phyloP scores from a whole-genome alignment of 2,888 invertebrate species.

The Nymphalis polychloros region DNA sequence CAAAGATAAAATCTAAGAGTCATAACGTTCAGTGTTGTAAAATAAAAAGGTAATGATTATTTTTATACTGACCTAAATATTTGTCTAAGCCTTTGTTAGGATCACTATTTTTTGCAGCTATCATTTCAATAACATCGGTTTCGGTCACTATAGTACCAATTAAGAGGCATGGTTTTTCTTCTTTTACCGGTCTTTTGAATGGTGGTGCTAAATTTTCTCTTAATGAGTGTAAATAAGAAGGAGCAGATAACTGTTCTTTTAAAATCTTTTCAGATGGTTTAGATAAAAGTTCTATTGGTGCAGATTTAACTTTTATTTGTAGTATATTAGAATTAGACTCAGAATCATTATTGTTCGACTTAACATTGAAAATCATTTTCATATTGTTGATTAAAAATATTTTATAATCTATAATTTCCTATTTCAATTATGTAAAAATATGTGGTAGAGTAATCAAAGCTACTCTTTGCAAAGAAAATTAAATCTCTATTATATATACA shows the following conservation, averaged over 20 bases:
- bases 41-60: not conserved
- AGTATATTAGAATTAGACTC: slow-evolving; percentile 14
- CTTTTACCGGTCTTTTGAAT: slow-evolving; percentile 52
- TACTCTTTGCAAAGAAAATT: too few relatives aligned
- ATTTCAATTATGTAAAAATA: not conserved
- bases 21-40: too few relatives aligned
- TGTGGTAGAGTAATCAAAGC: not conserved
- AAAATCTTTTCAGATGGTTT: slow-evolving; percentile 39
- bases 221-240: slow-evolving; percentile 65
- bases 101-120: slow-evolving; percentile 53
- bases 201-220: slow-evolving; percentile 65
- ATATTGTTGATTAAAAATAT: slow-evolving; percentile 26
- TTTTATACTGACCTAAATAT: slow-evolving; percentile 50
- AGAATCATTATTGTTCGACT: slow-evolving; percentile 33
- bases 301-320: slow-evolving; percentile 51
- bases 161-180: slow-evolving; percentile 52
- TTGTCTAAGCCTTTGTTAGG: slow-evolving; percentile 47
- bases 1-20: too few relatives aligned
- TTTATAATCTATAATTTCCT: not conserved
- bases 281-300: slow-evolving; percentile 43
- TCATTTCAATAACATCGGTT: slow-evolving; percentile 58
- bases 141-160: slow-evolving; percentile 57
- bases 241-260: slow-evolving; percentile 62
- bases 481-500: too few relatives aligned
- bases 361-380: slow-evolving; percentile 40